Percentiles rank a stretch among this genome's conserved stretches.
phyloP scores from a whole-genome alignment of 2,113 vertebrate species.

The Cyrtonyx montezumae region DNA sequence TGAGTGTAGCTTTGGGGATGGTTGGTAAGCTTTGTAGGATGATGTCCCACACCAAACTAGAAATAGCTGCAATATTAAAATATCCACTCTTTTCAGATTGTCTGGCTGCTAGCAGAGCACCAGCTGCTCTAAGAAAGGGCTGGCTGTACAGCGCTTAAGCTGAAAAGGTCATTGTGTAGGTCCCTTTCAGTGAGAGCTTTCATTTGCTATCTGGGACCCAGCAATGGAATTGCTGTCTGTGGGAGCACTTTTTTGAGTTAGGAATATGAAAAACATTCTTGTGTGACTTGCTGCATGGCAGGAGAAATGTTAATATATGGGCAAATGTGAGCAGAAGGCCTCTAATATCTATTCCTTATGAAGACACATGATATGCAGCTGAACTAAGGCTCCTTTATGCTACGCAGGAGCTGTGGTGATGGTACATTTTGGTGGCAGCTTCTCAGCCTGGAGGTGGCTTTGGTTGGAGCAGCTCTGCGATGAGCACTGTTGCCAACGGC shows the following conservation, averaged over 20 bases:
- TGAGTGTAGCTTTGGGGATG: background rate
- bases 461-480: background rate
- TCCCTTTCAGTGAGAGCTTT: slow-evolving; percentile 11
- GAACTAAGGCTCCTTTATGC: slow-evolving; percentile 10
- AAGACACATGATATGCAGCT: fast-evolving
- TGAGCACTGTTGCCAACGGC: background rate
- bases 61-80: background rate
- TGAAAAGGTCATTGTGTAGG: slow-evolving; percentile 25
- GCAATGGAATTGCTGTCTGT: background rate
- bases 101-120: background rate
- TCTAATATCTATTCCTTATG: background rate
- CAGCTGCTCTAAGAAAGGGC: background rate
- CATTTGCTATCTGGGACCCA: slow-evolving; percentile 16
- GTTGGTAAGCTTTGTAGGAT: background rate
- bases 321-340: background rate
- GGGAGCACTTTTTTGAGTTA: background rate
- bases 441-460: background rate
- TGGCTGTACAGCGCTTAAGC: background rate
- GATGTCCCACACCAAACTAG: background rate
- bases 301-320: background rate
- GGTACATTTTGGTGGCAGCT: background rate
- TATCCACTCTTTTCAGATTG: background rate
- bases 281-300: background rate
- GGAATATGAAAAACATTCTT: slow-evolving; percentile 27
- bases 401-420: background rate